These are phyloP conservation scores for Phocides pigmalion DNA, from an alignment of 1,140 invertebrate species.

Conservation along the genomic window DNA sequence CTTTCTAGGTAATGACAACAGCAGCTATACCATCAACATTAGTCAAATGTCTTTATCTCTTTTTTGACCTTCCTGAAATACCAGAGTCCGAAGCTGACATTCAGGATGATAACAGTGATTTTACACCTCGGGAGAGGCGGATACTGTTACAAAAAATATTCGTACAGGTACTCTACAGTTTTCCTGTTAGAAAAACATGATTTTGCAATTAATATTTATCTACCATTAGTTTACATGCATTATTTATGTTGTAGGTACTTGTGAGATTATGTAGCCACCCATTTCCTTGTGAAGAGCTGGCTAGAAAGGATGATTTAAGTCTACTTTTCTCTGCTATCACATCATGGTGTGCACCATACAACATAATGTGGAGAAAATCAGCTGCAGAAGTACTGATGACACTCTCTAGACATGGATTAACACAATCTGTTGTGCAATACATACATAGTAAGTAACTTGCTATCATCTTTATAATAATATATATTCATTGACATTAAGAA, in stretches of 20 bases:
- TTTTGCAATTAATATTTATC: not conserved
- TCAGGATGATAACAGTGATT: conserved; percentile 91
- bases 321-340: conserved; percentile 98
- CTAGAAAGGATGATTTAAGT: conserved; percentile 97
- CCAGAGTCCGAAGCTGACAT: conserved; percentile 91
- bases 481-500: not conserved
- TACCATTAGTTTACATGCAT: too few species aligned
- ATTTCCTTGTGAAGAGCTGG: conserved; percentile 97
- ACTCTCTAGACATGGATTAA: conserved; percentile 96
- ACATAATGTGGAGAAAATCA: conserved; percentile 98
- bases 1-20: conserved; percentile 94
- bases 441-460: conserved; percentile 93
- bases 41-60: conserved; percentile 99
- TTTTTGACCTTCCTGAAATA: conserved; percentile 98
- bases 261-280: conserved; percentile 96
- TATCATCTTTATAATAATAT: not conserved
- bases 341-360: conserved; percentile 95
- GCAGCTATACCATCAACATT: conserved; percentile 98
- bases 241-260: conserved; percentile 87
- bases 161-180: conserved; percentile 89
- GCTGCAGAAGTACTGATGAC: conserved; percentile 98
- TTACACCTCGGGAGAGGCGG: conserved; percentile 94
- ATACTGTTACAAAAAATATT: conserved; percentile 98
- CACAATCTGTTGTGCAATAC: conserved; percentile 96
- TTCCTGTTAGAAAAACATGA: conserved; percentile 2